phyloP scores from a whole-genome alignment of 2,113 vertebrate species.

The Oreotragus oreotragus region DNA sequence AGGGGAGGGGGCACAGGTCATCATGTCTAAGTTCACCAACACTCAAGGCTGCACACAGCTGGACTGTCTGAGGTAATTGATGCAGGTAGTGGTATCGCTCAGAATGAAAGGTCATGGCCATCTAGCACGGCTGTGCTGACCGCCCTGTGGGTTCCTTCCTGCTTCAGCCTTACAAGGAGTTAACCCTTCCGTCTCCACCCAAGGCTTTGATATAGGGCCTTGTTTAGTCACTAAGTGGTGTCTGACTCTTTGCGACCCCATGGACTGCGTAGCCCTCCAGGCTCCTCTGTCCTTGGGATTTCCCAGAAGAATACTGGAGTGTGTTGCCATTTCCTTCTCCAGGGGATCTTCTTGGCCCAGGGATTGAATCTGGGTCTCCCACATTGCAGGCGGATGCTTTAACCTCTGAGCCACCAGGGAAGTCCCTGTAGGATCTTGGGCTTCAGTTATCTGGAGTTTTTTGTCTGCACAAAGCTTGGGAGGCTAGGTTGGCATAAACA shows the following conservation, averaged over 20 bases:
- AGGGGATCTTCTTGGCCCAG: background rate
- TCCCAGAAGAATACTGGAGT: background rate
- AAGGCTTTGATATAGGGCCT: background rate
- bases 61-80: background rate
- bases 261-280: background rate
- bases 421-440: background rate
- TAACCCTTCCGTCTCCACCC: conserved; percentile 27
- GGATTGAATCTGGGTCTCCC: background rate
- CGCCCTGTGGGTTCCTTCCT: background rate
- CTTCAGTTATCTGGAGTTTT: background rate
- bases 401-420: background rate
- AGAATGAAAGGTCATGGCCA: conserved; percentile 47
- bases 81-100: conserved; percentile 13
- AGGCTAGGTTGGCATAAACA: background rate
- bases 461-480: background rate
- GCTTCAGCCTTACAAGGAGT: background rate
- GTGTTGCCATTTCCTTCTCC: background rate
- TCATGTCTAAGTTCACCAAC: too few species aligned
- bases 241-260: background rate
- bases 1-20: too few species aligned
- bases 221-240: background rate
- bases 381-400: too few species aligned
- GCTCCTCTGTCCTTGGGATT: background rate
- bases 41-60: background rate
- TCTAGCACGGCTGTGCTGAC: background rate